These are phyloP conservation scores for Triplophysa siluroides DNA, from an alignment of 2,113 vertebrate species.

Conservation along the genomic window DNA sequence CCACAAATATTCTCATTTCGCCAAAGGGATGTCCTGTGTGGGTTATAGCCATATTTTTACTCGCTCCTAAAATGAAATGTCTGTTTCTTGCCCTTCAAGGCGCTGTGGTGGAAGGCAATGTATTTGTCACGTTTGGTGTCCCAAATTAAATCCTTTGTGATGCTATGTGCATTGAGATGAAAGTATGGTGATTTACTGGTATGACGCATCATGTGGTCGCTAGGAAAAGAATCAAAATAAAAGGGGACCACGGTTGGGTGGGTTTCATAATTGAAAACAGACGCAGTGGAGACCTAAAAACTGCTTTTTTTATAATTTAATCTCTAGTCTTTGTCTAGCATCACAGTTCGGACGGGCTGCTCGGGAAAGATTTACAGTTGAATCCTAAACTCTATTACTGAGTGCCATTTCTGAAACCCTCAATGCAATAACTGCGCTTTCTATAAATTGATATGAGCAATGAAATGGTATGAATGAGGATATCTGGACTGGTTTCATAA, in stretches of 20 bases:
- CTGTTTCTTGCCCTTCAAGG: slow-evolving; percentile 38
- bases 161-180: slow-evolving; percentile 44
- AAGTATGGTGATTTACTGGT: slow-evolving; percentile 46
- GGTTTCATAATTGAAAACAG: slow-evolving; percentile 70
- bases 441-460: no score
- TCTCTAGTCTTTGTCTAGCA: slow-evolving; percentile 49
- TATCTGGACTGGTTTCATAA: no score
- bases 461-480: no score
- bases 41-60: slow-evolving; percentile 48
- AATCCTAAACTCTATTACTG: background rate
- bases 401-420: background rate
- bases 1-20: slow-evolving; percentile 56
- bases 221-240: slow-evolving; percentile 59
- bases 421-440: slow-evolving; percentile 2
- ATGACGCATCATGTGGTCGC: slow-evolving; percentile 47
- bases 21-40: slow-evolving; percentile 30
- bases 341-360: slow-evolving; percentile 48
- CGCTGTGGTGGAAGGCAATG: slow-evolving; percentile 52
- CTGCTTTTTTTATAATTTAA: slow-evolving; percentile 56
- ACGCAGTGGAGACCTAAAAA: slow-evolving; percentile 56
- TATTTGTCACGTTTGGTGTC: slow-evolving; percentile 54
- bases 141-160: slow-evolving; percentile 46
- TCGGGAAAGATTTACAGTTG: slow-evolving; percentile 29
- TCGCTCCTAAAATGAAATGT: slow-evolving; percentile 57
- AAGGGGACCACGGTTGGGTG: slow-evolving; percentile 54